Evolutionary conservation across 2,113 vertebrate genomes (phyloP).

Genomic region (Empidonax traillii): DNA sequence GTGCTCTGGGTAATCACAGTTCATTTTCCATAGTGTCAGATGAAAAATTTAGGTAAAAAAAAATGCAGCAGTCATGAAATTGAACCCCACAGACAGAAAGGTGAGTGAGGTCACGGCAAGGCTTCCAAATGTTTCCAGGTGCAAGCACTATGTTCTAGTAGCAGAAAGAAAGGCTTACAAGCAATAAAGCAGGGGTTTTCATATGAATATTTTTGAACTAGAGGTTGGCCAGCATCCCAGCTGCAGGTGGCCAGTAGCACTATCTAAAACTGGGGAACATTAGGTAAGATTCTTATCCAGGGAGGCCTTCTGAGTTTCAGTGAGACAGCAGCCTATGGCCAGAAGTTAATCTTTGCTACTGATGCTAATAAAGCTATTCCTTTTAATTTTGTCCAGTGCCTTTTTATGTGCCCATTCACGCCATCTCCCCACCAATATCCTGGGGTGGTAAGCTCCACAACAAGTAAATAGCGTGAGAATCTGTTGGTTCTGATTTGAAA

Average conservation of each 20-base stretch:
- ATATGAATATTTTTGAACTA: background rate
- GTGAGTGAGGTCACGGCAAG: background rate
- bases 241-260: background rate
- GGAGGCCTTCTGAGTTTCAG: background rate
- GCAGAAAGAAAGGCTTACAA: background rate
- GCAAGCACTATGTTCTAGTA: background rate
- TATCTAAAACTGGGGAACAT: background rate
- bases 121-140: conserved; percentile 5
- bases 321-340: background rate
- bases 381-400: background rate
- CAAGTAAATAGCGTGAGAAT: background rate
- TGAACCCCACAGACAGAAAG: background rate
- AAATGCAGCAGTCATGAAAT: background rate
- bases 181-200: background rate
- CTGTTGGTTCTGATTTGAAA: background rate
- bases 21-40: background rate
- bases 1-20: background rate
- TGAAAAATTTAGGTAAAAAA: conserved; percentile 5
- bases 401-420: background rate
- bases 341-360: background rate
- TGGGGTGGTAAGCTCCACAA: background rate
- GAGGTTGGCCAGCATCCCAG: background rate
- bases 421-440: background rate
- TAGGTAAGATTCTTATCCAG: background rate
- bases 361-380: background rate